A percentile compares a stretch with the other conserved stretches of the same genome.
phyloP scores from a whole-genome alignment of 2,113 vertebrate genomes.

The Puffinus mauretanicus region DNA sequence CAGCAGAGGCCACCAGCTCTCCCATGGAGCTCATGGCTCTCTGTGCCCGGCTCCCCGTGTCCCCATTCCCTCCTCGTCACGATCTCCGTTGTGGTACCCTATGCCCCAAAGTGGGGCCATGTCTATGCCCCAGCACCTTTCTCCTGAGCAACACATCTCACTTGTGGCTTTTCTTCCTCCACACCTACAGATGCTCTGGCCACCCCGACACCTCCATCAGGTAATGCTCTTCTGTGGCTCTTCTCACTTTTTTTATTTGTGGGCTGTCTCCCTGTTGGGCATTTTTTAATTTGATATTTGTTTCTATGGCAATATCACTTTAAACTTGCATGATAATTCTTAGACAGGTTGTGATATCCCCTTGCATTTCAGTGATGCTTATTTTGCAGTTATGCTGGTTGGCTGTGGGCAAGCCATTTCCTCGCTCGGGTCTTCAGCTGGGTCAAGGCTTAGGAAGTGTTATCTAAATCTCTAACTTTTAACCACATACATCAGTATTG shows the following conservation, averaged over 20 bases:
- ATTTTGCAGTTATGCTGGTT: not conserved
- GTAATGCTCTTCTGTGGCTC: not conserved
- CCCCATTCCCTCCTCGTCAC: fast-evolving
- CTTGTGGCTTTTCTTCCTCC: not conserved
- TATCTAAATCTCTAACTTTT: not conserved
- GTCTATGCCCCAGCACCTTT: not conserved
- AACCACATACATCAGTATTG: too few relatives aligned
- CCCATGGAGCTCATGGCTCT: fast-evolving
- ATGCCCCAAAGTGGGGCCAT: fast-evolving
- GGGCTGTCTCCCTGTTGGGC: fast-evolving
- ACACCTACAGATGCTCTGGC: not conserved
- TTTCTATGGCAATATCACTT: not conserved
- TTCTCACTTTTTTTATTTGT: not conserved
- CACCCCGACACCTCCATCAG: not conserved
- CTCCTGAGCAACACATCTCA: not conserved
- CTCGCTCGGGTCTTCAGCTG: fast-evolving
- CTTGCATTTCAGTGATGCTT: not conserved
- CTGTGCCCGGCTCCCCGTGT: fast-evolving
- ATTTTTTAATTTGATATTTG: not conserved
- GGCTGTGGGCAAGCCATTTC: not conserved
- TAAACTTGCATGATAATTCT: not conserved
- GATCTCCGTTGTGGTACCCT: fast-evolving
- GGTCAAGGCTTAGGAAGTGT: not conserved
- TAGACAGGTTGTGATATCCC: not conserved
- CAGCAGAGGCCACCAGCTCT: fast-evolving